Base-by-base conservation (phyloP, 2,888 invertebrate species). In the Drosophila trichaetosa region DNA sequence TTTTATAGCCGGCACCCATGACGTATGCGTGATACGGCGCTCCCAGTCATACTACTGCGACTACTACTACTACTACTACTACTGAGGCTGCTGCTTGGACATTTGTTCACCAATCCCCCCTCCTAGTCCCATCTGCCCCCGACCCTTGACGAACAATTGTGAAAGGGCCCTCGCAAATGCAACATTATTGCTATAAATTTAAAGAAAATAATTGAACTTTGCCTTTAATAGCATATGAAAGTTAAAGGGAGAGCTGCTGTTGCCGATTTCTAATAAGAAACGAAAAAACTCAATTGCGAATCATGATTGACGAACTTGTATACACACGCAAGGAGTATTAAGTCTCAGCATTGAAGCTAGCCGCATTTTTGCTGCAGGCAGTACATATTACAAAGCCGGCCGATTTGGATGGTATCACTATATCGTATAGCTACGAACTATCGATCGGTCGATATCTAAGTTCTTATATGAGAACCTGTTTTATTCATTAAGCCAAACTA, bases 21-120 rank as follows among this genome's bases (percentile, higher is more conserved):
- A 84, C 89, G 83, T 86, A 84, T 88, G 81, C 76, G 81, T 73
- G 71, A 86, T 88, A 73, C 72, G 73, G 56, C 76, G 59, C 68
- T 67, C 40, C 54, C 64, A 46, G 33, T 57, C 31, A 29, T 38
- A 52, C 53, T 52, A 33, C 36, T n/a, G 34, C 64, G 24, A 24
- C 64, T 21, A 29, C 58, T 48, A 21, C 10, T 31, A 52, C 68
- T 21, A 29, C 57, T 48, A 46, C n/a, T 16, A 52, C 61, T 36
- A 33, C 48, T 29, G 36, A 7, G 56, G 46, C 65, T 53, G 63
- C 48, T 53, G 42, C 36, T 64, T 36, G 68, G 68, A 69, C 69
- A 69, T 46, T 58, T 27, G 31, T 31, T 21, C 27, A 21, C 21
- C 42, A 11, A 13, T 21, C 21, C 11, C 6, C 4, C 7, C 7